Percentiles rank a stretch among this genome's conserved stretches.
Evolutionary conservation across 2,888 invertebrate species (phyloP).

Genomic region (Griposia aprilina): DNA sequence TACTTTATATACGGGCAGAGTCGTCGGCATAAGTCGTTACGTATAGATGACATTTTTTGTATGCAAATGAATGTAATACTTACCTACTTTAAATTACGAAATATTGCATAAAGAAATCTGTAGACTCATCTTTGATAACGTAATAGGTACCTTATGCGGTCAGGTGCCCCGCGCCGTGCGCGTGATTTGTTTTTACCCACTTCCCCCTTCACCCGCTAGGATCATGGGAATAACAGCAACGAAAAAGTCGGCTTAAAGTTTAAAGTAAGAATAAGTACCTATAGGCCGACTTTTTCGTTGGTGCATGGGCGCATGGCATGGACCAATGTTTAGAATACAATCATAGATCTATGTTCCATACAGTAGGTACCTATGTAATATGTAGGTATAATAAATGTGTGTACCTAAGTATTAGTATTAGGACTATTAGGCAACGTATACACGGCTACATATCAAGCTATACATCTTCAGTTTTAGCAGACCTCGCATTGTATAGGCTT

Average conservation of each 20-base stretch:
- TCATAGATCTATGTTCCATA: background rate
- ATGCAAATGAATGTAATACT: background rate
- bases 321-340: background rate
- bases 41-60: background rate
- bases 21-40: background rate
- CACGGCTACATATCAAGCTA: too few species aligned
- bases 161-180: background rate
- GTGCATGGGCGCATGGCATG: background rate
- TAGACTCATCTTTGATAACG: background rate
- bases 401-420: background rate
- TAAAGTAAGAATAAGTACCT: background rate
- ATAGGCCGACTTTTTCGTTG: background rate
- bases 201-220: background rate
- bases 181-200: background rate
- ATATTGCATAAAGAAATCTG: background rate
- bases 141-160: background rate
- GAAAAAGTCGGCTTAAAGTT: background rate
- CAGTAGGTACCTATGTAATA: background rate
- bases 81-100: background rate
- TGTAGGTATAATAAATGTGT: too few species aligned
- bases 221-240: background rate
- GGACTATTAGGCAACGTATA: background rate
- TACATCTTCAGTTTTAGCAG: too few species aligned
- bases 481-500: too few species aligned
- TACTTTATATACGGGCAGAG: background rate